phyloP scores from a whole-genome alignment of 2,888 invertebrate species.

The Agrotis clavis region DNA sequence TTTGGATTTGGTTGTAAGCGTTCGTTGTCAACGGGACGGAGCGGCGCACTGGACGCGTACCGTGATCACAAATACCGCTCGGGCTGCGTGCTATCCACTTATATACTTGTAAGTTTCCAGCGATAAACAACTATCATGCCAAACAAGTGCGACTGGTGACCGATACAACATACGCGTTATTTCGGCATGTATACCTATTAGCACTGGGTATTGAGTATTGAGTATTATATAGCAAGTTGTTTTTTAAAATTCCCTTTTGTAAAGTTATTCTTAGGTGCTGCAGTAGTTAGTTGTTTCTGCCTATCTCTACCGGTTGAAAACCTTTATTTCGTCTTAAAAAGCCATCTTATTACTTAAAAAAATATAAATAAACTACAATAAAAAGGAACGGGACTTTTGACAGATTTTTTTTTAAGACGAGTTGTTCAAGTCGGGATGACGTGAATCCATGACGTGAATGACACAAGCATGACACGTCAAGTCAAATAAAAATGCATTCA shows the following conservation, averaged over 20 bases:
- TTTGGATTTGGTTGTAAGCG: conserved; percentile 54
- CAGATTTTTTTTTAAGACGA: background rate
- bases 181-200: background rate
- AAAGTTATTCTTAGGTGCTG: background rate
- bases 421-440: too few relatives aligned
- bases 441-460: background rate
- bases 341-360: background rate
- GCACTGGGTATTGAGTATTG: background rate
- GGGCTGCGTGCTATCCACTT: conserved; percentile 70
- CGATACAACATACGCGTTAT: conserved; percentile 44
- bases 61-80: conserved; percentile 78
- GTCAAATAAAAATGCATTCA: background rate
- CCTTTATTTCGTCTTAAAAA: background rate
- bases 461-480: too few relatives aligned
- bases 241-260: conserved; percentile 4
- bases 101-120: conserved; percentile 81
- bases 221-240: background rate
- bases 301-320: background rate
- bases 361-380: background rate
- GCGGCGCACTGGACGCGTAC: conserved; percentile 82
- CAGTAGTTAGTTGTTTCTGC: background rate
- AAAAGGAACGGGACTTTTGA: background rate
- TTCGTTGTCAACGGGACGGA: conserved; percentile 63
- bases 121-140: conserved; percentile 82
- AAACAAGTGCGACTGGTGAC: conserved; percentile 73